Percentiles rank a stretch among this genome's conserved stretches.
These are phyloP conservation scores for Chrysochloris asiatica DNA, from an alignment of 2,113 vertebrate species.

Conservation along the genomic window DNA sequence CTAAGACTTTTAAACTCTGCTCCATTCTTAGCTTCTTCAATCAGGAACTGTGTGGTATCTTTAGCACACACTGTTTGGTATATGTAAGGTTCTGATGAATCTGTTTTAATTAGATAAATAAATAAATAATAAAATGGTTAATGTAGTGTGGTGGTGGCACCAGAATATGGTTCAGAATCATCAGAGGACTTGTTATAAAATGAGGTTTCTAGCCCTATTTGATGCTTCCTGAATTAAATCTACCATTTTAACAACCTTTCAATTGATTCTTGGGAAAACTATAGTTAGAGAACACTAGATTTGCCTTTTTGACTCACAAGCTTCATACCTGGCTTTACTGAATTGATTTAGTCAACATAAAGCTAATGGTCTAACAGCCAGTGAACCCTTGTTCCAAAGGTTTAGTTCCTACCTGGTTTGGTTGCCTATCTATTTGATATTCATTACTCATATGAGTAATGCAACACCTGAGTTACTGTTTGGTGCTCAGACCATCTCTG, in stretches of 20 bases:
- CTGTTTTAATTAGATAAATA: background rate
- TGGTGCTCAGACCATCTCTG: background rate
- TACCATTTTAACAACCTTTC: background rate
- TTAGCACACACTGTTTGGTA: background rate
- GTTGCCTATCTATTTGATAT: background rate
- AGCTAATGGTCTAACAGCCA: background rate
- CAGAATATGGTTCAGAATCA: background rate
- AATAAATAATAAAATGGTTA: background rate
- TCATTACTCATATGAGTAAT: background rate
- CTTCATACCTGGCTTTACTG: background rate
- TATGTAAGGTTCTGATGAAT: background rate
- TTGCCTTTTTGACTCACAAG: constrained; percentile 30
- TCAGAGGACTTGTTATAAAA: background rate
- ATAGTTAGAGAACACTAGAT: background rate
- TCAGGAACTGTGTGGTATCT: background rate
- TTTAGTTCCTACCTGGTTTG: background rate
- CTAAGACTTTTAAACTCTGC: background rate
- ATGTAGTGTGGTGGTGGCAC: background rate
- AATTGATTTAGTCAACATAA: background rate
- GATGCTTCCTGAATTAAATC: background rate
- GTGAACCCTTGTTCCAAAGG: background rate
- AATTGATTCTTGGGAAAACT: background rate
- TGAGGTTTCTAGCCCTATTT: background rate
- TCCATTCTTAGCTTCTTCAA: background rate
- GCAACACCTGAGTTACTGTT: background rate